phyloP scores from a whole-genome alignment of 1,140 invertebrate species.

The Zophobas atratus region DNA sequence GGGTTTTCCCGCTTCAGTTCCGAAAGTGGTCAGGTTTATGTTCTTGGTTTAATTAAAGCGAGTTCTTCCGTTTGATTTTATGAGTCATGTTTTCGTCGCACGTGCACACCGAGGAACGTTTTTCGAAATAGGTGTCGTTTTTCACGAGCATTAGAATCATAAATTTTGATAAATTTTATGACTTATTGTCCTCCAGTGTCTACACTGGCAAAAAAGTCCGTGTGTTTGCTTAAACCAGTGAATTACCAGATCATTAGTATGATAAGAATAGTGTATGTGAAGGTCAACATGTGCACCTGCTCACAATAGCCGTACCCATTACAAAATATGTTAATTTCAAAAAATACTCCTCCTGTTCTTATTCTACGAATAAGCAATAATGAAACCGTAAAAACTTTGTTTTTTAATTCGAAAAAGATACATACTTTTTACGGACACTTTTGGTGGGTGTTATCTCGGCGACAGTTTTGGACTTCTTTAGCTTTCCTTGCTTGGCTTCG shows the following conservation, averaged over 20 bases:
- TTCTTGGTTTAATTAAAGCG: neutral
- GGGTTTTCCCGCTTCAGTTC: conserved; percentile 10
- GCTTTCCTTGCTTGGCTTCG: conserved; percentile 30
- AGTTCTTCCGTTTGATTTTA: conserved; percentile 23
- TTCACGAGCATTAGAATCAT: no score
- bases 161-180: no score
- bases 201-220: no score
- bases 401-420: conserved; percentile 14
- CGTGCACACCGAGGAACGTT: no score
- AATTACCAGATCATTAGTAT: no score
- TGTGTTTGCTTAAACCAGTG: no score
- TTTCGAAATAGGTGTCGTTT: no score
- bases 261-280: no score
- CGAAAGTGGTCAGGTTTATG: neutral
- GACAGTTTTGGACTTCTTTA: conserved; percentile 54
- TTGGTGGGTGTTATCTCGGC: conserved; percentile 59
- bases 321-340: no score
- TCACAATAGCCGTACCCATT: no score
- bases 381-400: neutral
- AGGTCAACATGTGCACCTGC: no score
- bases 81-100: neutral
- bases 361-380: neutral
- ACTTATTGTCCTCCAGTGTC: no score
- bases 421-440: conserved; percentile 30
- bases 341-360: neutral